A percentile compares a stretch with the other conserved stretches of the same genome.
phyloP scores from a whole-genome alignment of 2,888 invertebrate genomes.

The Leptopilina myrica region DNA sequence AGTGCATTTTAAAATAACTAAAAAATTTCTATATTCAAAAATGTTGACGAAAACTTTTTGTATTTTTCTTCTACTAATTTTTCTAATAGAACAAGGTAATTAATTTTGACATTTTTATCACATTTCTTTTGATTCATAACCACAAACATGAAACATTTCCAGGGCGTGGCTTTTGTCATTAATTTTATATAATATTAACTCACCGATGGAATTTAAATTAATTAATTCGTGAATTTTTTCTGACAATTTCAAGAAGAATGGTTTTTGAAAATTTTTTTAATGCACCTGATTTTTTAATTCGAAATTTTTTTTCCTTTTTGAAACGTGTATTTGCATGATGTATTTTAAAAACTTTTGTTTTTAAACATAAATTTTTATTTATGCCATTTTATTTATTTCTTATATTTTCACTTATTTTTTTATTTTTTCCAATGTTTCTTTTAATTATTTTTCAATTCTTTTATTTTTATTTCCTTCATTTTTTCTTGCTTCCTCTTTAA shows the following conservation, averaged over 20 bases:
- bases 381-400: too few species aligned
- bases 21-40: background rate
- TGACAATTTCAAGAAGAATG: too few species aligned
- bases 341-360: too few species aligned
- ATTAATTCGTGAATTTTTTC: conserved; percentile 28
- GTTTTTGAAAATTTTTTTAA: background rate
- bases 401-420: too few species aligned
- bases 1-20: background rate
- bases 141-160: conserved; percentile 17
- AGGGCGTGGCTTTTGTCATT: conserved; percentile 48
- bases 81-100: conserved; percentile 56
- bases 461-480: too few species aligned
- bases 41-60: conserved; percentile 40
- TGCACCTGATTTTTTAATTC: background rate
- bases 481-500: too few species aligned
- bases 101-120: background rate
- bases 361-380: too few species aligned
- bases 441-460: too few species aligned
- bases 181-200: conserved; percentile 19
- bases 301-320: too few species aligned
- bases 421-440: too few species aligned
- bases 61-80: conserved; percentile 45
- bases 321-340: too few species aligned
- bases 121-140: background rate
- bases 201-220: conserved; percentile 26